A percentile compares a stretch with the other conserved stretches of the same genome.
Evolutionary conservation across 2,113 vertebrate species (phyloP).

Genomic region (Emydocephalus ijimae): DNA sequence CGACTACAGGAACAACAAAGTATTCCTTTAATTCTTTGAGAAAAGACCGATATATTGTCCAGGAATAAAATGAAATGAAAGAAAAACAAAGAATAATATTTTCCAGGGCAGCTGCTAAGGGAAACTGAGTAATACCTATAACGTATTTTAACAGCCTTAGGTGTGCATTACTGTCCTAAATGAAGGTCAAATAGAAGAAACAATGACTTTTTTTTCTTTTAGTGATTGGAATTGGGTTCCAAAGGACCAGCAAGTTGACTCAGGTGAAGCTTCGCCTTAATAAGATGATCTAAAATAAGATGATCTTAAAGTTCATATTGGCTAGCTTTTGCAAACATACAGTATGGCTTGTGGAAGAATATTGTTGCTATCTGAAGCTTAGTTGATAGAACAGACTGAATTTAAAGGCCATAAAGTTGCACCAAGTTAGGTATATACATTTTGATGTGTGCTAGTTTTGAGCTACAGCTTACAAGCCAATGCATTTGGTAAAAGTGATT

Average conservation of each 20-base stretch:
- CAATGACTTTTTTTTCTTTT: slow-evolving; percentile 8
- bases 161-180: slow-evolving; percentile 37
- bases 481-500: background rate
- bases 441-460: background rate
- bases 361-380: background rate
- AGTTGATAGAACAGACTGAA: background rate
- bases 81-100: slow-evolving; percentile 35
- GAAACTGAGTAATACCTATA: slow-evolving; percentile 40
- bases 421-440: background rate
- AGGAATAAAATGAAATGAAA: slow-evolving; percentile 10
- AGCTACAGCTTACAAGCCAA: background rate
- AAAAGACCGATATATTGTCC: slow-evolving; percentile 20
- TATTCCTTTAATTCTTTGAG: slow-evolving; percentile 24
- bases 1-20: background rate
- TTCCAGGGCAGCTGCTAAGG: slow-evolving; percentile 14
- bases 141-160: slow-evolving; percentile 34
- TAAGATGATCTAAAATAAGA: background rate
- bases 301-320: background rate
- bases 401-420: background rate
- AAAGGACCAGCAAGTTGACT: background rate
- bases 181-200: slow-evolving; percentile 30
- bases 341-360: background rate
- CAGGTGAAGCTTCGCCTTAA: background rate
- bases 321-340: background rate
- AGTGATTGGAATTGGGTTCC: background rate